Conservation (phyloP, 2,797 vertebrate genomes). For the Hydrocynus forskahlii region DNA sequence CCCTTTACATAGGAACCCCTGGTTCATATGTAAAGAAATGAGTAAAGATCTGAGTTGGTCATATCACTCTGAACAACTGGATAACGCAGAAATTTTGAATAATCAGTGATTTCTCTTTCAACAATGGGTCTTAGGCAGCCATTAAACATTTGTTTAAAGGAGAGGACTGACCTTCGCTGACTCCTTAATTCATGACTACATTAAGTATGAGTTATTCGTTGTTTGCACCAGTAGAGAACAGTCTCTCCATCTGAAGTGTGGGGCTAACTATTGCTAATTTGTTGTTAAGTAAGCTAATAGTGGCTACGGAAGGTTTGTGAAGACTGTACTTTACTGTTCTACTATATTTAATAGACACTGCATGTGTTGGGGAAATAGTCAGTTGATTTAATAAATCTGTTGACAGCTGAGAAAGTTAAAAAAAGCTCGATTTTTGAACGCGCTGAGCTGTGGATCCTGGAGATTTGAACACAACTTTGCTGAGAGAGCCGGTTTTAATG, state of each 20-base stretch:
- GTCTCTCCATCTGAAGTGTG: neutral
- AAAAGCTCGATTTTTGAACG: constrained; percentile 3
- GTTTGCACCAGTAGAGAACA: neutral
- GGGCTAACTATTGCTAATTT: neutral
- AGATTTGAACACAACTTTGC: constrained; percentile 3
- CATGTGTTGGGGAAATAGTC: neutral
- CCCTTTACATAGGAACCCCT: too few species aligned
- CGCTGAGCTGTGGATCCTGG: constrained; percentile 16
- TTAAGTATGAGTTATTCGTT: neutral
- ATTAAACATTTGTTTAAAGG: neutral
- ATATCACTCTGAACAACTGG: too few species aligned
- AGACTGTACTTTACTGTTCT: neutral
- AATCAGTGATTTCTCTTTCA: too few species aligned
- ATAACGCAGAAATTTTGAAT: too few species aligned
- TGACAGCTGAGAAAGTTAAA: constrained; percentile 1
- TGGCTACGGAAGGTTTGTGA: neutral
- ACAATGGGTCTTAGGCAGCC: neutral
- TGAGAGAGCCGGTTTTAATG: constrained; percentile 26
- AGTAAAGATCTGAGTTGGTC: too few species aligned
- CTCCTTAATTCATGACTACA: neutral
- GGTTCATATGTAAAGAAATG: too few species aligned
- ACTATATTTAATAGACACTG: neutral
- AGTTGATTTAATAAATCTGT: neutral
- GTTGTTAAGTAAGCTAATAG: neutral
- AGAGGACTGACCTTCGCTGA: neutral